These are phyloP conservation scores for Hypocryptadius cinnamomeus DNA, from an alignment of 2,113 vertebrate genomes.

Conservation along the genomic window DNA sequence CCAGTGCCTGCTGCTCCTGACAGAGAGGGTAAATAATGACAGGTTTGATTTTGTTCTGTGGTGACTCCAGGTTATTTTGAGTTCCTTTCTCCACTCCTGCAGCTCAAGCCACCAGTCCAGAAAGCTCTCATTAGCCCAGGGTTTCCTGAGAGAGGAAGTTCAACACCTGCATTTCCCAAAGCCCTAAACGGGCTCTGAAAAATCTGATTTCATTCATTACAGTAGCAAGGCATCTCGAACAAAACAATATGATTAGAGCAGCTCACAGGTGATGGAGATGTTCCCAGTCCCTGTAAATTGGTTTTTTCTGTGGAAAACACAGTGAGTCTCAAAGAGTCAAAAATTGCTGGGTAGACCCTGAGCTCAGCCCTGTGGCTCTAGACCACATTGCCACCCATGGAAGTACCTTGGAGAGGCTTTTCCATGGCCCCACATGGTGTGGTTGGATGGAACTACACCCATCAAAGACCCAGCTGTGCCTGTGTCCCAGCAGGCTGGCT, in stretches of 20 bases:
- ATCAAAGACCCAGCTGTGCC: not conserved
- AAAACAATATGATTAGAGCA: not conserved
- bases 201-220: not conserved
- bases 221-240: not conserved
- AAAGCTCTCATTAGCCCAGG: not conserved
- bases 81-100: not conserved
- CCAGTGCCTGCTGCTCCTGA: not conserved
- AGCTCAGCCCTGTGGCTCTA: accelerated
- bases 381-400: accelerated
- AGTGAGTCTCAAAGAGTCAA: not conserved
- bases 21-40: not conserved
- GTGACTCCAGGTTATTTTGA: not conserved
- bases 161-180: not conserved
- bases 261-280: not conserved
- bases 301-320: not conserved
- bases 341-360: not conserved
- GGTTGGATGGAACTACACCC: accelerated
- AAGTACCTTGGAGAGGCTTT: not conserved
- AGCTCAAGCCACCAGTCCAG: not conserved
- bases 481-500: not conserved
- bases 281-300: not conserved
- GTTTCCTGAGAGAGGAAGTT: not conserved
- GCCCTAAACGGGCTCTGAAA: not conserved
- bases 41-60: not conserved
- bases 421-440: too few species aligned